These are phyloP conservation scores for Cecropterus lyciades DNA, from an alignment of 1,140 invertebrate species.

Conservation along the genomic window DNA sequence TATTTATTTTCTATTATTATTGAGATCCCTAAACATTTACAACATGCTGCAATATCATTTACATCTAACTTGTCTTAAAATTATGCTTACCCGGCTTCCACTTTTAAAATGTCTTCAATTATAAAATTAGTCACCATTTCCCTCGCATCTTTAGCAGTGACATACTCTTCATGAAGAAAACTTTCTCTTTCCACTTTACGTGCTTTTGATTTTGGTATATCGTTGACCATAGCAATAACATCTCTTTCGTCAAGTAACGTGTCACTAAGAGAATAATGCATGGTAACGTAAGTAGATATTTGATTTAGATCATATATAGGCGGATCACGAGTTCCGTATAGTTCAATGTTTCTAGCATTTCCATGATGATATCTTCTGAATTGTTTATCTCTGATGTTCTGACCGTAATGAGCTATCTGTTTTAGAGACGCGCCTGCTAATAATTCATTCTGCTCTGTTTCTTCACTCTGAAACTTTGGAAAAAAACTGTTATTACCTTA, in stretches of 20 bases:
- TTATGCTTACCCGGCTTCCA: conserved; percentile 7
- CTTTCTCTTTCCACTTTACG: conserved; percentile 55
- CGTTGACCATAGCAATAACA: conserved; percentile 61
- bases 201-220: conserved; percentile 53
- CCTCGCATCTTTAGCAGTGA: conserved; percentile 52
- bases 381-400: conserved; percentile 61
- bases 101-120: conserved; percentile 17
- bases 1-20: too few relatives aligned
- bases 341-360: conserved; percentile 37
- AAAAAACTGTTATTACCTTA: neutral
- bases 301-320: conserved; percentile 55
- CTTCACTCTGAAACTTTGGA: conserved; percentile 6
- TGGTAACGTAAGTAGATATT: conserved; percentile 53
- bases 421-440: conserved; percentile 59
- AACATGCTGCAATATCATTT: too few relatives aligned
- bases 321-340: conserved; percentile 51
- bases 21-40: too few relatives aligned
- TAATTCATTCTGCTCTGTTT: neutral
- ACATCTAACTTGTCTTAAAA: too few relatives aligned
- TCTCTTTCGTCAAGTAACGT: conserved; percentile 59
- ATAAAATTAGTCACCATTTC: conserved; percentile 54
- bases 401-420: conserved; percentile 67
- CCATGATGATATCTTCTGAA: conserved; percentile 65
- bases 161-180: conserved; percentile 62
- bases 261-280: conserved; percentile 69